Evolutionary conservation across 2,797 vertebrate genomes (phyloP).

Genomic region (Arrhamphus sclerolepis): DNA sequence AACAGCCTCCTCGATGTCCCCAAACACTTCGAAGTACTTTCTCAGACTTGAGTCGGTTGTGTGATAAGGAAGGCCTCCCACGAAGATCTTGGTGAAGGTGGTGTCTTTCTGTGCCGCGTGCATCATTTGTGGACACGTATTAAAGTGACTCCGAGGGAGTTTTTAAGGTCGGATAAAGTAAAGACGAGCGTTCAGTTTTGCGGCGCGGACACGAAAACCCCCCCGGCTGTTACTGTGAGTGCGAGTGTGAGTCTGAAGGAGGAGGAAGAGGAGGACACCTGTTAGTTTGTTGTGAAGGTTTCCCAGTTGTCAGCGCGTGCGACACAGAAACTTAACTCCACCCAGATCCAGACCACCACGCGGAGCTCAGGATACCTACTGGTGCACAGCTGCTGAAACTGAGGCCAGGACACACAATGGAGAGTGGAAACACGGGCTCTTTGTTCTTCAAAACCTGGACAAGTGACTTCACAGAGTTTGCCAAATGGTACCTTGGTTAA

Average conservation of each 20-base stretch:
- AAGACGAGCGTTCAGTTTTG: conserved; percentile 17
- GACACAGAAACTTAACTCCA: conserved; percentile 69
- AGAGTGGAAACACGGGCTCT: background rate
- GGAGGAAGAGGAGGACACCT: conserved; percentile 64
- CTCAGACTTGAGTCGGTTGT: conserved; percentile 95
- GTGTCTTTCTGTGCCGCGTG: conserved; percentile 98
- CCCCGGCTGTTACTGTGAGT: conserved; percentile 10
- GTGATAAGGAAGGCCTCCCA: conserved; percentile 95
- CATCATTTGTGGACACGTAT: conserved; percentile 78
- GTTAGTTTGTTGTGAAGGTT: conserved; percentile 67
- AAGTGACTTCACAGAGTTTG: background rate
- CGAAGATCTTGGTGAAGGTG: conserved; percentile 97
- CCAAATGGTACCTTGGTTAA: too few species aligned
- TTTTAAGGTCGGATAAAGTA: conserved; percentile 9
- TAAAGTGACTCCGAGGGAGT: conserved; percentile 8
- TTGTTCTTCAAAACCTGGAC: background rate
- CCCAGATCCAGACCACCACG: conserved; percentile 58
- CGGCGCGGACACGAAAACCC: conserved; percentile 17
- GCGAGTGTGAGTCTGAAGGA: conserved; percentile 27
- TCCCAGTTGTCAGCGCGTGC: conserved; percentile 66
- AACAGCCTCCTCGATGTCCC: conserved; percentile 96
- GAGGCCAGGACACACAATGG: conserved; percentile 4
- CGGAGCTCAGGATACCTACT: conserved; percentile 22
- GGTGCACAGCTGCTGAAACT: conserved; percentile 49
- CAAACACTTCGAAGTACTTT: conserved; percentile 97